phyloP scores from a whole-genome alignment of 2,797 vertebrate species.

The Todus mexicanus region DNA sequence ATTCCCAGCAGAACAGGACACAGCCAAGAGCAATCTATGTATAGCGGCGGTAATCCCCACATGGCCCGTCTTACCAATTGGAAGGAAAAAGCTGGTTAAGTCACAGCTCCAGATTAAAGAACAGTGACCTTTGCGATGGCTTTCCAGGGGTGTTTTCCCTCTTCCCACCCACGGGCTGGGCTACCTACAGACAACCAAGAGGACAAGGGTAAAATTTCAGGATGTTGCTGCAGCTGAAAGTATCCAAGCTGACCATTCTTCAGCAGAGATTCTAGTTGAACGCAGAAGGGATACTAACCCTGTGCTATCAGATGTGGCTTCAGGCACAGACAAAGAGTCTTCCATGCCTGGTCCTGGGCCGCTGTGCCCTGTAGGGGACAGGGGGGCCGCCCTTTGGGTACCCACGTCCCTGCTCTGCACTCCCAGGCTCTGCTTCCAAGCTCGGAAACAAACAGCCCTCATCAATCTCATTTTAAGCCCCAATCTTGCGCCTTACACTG shows the following conservation, averaged over 20 bases:
- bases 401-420: background rate
- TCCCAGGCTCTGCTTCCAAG: background rate
- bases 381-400: background rate
- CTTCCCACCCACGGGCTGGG: background rate
- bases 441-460: background rate
- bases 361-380: background rate
- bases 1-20: background rate
- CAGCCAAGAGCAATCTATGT: slow-evolving; percentile 34
- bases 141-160: background rate
- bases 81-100: slow-evolving; percentile 25
- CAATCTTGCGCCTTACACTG: background rate
- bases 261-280: background rate
- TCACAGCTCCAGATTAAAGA: background rate
- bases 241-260: background rate
- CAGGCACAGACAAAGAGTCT: background rate
- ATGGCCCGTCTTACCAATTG: background rate
- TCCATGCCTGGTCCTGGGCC: background rate
- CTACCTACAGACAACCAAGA: background rate
- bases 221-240: background rate
- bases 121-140: background rate
- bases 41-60: slow-evolving; percentile 47
- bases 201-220: background rate
- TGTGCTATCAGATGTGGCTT: background rate
- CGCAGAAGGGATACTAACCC: background rate
- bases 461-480: background rate